Percentiles rank a stretch among this genome's conserved stretches.
Conservation (phyloP, 2,113 vertebrate genomes). For the Triplophysa rosa region DNA sequence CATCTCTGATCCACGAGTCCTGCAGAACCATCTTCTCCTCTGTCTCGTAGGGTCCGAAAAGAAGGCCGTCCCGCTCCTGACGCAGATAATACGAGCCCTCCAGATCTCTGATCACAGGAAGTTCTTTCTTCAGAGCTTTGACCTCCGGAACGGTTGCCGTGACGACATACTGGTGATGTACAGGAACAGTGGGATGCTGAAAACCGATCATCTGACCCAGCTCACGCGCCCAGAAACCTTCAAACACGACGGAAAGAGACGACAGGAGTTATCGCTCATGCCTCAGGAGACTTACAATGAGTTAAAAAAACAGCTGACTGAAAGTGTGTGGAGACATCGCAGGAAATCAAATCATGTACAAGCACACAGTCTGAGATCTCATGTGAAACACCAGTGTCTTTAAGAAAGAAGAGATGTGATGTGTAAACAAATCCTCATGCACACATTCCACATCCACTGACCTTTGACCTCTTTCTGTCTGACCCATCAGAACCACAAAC, state of each 20-base stretch:
- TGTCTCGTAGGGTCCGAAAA: conserved; percentile 93
- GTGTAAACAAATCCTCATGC: conserved; percentile 1
- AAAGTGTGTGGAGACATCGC: too few species aligned
- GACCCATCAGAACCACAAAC: too few species aligned
- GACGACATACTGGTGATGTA: conserved; percentile 97
- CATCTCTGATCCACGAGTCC: conserved; percentile 87
- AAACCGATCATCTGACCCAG: conserved; percentile 89
- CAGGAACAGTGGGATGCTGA: conserved; percentile 89
- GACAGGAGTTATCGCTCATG: not conserved
- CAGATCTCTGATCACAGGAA: conserved; percentile 91
- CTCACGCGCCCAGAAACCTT: conserved; percentile 96
- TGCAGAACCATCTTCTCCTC: conserved; percentile 94
- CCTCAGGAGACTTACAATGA: not conserved
- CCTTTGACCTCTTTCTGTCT: conserved; percentile 18
- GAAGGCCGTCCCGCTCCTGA: conserved; percentile 91
- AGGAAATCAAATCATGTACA: too few species aligned
- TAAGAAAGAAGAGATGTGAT: too few species aligned
- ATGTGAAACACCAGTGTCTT: too few species aligned
- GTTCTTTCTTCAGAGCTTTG: conserved; percentile 86
- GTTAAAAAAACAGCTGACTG: too few species aligned
- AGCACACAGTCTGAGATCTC: too few species aligned
- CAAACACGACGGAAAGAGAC: not conserved
- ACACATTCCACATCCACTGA: conserved; percentile 31
- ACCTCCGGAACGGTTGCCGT: conserved; percentile 92
- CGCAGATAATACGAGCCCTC: conserved; percentile 93